Evolutionary conservation across 2,888 invertebrate species (phyloP), one percentile per base, ranked within the genome.

Genomic region (Seladonia tumulorum): DNA sequence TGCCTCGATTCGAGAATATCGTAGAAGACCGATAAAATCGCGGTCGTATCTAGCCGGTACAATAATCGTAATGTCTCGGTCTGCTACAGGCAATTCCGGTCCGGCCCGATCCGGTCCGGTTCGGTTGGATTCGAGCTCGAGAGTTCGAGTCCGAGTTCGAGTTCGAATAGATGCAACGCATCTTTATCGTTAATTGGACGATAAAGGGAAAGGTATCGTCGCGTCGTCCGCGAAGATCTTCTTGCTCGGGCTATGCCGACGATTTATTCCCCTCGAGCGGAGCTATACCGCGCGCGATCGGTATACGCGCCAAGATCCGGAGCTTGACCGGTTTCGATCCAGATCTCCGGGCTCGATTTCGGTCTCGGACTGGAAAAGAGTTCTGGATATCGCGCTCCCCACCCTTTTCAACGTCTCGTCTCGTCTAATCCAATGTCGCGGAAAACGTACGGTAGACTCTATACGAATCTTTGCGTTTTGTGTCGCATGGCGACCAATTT

Each of bases 151-250:
- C 80, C 35, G 16, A 35, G 29, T 77, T 78, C 83, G 82, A 63
- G 80, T 80, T 86, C 88, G 90, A 89, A 89, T 89, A 92, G 93
- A 91, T 87, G 90, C 88, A 89, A 92, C 91, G 90, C 91, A 90
- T 88, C 83, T 89, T 91, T 91, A 92, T 92, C 91, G 91, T 91
- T 92, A 92, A 93, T 92, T 92, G 90, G 91, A 91, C 82, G 92
- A 91, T 92, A 91, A 92, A 92, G 88, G 88, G 78, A 87, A 88
- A 87, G 88, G 85, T 88, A 87, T 85, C 76, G 88, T 73, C 81
- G 90, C 85, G 87, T 83, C 89, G 88, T 90, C 83, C 79, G 68
- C 89, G 87, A 90, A 83, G 89, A 90, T 91, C 91, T 89, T 88
- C 89, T 90, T 85, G 84, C 76, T 79, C 35, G 78, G 63, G 66